Percentiles rank a stretch among this genome's conserved stretches.
Evolutionary conservation across 2,888 invertebrate genomes (phyloP).

Genomic region (Drosophila limbata): DNA sequence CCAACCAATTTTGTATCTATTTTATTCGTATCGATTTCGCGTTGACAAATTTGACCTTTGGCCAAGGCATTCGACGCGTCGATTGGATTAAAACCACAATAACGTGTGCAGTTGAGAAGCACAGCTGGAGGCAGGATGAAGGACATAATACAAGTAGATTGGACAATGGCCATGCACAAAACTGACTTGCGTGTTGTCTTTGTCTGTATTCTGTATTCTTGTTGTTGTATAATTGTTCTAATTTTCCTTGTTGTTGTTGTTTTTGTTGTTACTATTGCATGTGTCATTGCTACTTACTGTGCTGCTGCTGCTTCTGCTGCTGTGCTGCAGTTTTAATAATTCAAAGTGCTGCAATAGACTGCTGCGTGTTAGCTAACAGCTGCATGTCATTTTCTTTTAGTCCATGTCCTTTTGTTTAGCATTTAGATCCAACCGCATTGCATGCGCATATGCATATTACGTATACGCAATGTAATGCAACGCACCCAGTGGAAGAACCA

Average conservation of each 20-base stretch:
- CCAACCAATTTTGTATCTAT: conserved; percentile 15
- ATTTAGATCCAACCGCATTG: conserved; percentile 44
- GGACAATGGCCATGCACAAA: conserved; percentile 39
- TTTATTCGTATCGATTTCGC: conserved; percentile 36
- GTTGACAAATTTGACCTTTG: conserved; percentile 37
- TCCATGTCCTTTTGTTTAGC: conserved; percentile 50
- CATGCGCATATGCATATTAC: conserved; percentile 28
- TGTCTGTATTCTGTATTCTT: not conserved
- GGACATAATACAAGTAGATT: conserved; percentile 12
- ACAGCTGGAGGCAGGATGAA: conserved; percentile 22
- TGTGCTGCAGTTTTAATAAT: conserved; percentile 71
- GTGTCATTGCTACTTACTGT: conserved; percentile 21
- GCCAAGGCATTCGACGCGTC: not conserved
- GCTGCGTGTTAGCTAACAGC: conserved; percentile 30
- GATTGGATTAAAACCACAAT: conserved; percentile 13
- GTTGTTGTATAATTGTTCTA: conserved; percentile 1
- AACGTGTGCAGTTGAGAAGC: conserved; percentile 17
- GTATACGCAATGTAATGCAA: conserved; percentile 43
- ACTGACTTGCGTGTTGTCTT: conserved; percentile 34
- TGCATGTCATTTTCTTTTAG: conserved; percentile 38
- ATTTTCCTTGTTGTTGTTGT: conserved; percentile 8
- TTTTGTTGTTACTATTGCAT: conserved; percentile 17
- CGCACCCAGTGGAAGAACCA: conserved; percentile 2
- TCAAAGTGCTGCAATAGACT: conserved; percentile 71
- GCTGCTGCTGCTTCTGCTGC: conserved; percentile 12